Conservation (phyloP, 2,113 vertebrate species). For the Eublepharis macularius region DNA sequence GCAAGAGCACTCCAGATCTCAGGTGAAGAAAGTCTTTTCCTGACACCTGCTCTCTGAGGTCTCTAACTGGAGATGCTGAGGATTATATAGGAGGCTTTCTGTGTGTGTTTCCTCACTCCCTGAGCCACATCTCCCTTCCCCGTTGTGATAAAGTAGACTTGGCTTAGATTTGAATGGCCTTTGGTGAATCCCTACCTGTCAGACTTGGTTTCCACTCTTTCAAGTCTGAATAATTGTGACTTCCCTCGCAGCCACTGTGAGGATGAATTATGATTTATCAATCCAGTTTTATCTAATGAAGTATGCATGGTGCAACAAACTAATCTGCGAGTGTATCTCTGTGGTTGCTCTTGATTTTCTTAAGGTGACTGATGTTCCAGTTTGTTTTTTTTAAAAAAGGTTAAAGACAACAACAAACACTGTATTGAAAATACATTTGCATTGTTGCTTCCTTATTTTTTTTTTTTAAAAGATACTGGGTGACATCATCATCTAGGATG, state of each 20-base stretch:
- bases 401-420: too few relatives aligned
- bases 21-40: too few relatives aligned
- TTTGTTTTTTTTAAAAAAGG: background rate
- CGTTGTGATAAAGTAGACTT: background rate
- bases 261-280: background rate
- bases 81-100: too few relatives aligned
- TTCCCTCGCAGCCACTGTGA: background rate
- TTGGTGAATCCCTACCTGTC: background rate
- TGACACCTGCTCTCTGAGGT: too few relatives aligned
- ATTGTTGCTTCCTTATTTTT: accelerated
- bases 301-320: background rate
- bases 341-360: background rate
- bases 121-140: too few relatives aligned
- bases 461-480: background rate
- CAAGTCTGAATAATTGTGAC: background rate
- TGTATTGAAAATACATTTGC: background rate
- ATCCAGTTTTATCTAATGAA: background rate
- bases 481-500: background rate
- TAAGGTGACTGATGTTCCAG: background rate
- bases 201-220: background rate
- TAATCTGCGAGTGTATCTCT: background rate
- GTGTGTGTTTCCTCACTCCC: too few relatives aligned
- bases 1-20: too few relatives aligned
- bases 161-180: background rate
- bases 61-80: too few relatives aligned